These are phyloP conservation scores for Diprion similis DNA, from an alignment of 1,140 invertebrate genomes.

Conservation along the genomic window DNA sequence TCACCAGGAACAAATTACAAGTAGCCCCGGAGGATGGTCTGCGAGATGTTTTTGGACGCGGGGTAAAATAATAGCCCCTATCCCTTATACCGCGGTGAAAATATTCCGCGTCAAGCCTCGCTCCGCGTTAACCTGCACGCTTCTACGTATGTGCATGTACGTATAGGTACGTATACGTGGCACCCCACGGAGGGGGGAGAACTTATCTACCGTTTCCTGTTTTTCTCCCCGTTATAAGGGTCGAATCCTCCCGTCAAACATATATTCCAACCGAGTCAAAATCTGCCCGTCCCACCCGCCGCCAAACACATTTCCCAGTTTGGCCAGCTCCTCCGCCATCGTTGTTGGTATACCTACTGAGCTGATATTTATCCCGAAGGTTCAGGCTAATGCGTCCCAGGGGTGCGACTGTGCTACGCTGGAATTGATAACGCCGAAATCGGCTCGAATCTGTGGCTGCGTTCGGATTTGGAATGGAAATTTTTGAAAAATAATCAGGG, in stretches of 20 bases:
- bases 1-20: neutral
- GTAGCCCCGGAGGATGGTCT: neutral
- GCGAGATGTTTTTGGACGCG: too few relatives aligned
- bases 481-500: too few relatives aligned
- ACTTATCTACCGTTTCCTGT: neutral
- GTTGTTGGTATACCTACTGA: neutral
- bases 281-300: neutral
- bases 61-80: neutral
- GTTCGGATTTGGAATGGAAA: neutral
- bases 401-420: neutral
- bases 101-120: neutral
- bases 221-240: neutral
- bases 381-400: neutral
- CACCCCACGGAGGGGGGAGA: too few relatives aligned
- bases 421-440: conserved; percentile 2
- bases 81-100: too few relatives aligned
- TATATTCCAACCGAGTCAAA: conserved; percentile 2
- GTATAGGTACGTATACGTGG: too few relatives aligned
- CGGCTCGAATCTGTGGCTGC: neutral
- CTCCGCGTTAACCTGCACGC: neutral
- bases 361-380: conserved; percentile 7
- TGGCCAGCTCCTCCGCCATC: neutral
- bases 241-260: neutral
- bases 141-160: too few relatives aligned
- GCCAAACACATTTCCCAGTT: neutral